phyloP scores from a whole-genome alignment of 2,888 invertebrate species.

The Lithodes maja region DNA sequence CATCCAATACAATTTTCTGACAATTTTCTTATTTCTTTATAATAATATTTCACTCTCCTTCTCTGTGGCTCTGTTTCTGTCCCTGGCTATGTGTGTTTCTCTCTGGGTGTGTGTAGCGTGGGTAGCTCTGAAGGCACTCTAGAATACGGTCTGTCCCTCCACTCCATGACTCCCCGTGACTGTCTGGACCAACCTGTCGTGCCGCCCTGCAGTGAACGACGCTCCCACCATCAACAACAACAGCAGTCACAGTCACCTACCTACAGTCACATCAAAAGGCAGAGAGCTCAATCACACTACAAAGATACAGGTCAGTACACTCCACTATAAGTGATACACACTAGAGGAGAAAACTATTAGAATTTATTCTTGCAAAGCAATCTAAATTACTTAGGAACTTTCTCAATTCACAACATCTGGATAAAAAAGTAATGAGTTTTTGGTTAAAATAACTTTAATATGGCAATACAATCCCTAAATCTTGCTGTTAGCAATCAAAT shows the following conservation, averaged over 20 bases:
- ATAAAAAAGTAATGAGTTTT: no score
- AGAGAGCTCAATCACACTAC: conserved; percentile 56
- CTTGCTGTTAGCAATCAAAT: no score
- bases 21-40: neutral
- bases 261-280: conserved; percentile 35
- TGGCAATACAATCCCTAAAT: no score
- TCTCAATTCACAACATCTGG: no score
- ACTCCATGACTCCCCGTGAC: conserved; percentile 53
- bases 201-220: conserved; percentile 41
- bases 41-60: neutral
- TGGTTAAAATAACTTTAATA: no score
- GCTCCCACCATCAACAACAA: neutral
- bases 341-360: no score
- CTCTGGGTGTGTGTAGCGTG: conserved; percentile 16
- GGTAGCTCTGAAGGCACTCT: conserved; percentile 40
- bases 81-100: neutral
- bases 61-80: neutral
- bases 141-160: conserved; percentile 61
- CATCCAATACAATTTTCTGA: neutral
- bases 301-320: conserved; percentile 47
- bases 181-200: conserved; percentile 47
- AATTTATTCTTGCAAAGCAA: no score
- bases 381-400: no score
- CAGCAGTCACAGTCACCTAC: conserved; percentile 33
- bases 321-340: no score